Percentiles rank a stretch among this genome's conserved stretches.
phyloP scores from a whole-genome alignment of 2,113 vertebrate species.

The Euleptes europaea region DNA sequence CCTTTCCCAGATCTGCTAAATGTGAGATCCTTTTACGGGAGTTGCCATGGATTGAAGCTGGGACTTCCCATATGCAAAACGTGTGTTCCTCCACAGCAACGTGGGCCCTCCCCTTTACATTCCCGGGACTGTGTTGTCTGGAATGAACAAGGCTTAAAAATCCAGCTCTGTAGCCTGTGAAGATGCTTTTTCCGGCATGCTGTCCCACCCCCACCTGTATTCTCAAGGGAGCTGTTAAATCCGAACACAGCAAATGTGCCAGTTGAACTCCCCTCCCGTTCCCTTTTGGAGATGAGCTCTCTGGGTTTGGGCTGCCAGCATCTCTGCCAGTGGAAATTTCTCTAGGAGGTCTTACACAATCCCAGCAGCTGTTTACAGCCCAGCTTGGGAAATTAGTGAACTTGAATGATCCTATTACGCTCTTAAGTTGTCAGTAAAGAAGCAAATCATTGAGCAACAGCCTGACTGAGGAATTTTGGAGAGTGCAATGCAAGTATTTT shows the following conservation, averaged over 20 bases:
- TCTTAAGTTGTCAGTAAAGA: constrained; percentile 66
- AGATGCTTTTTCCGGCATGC: background rate
- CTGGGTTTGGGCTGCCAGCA: constrained; percentile 40
- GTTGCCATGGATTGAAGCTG: background rate
- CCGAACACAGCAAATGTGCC: constrained; percentile 38
- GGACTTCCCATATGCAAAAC: background rate
- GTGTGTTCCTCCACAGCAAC: no score
- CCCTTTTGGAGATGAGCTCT: constrained; percentile 33
- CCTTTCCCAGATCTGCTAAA: background rate
- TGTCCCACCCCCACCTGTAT: background rate
- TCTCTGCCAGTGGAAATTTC: constrained; percentile 74
- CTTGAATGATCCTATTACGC: constrained; percentile 73
- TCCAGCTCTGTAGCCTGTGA: background rate
- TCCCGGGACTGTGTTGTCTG: background rate
- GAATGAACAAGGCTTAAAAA: background rate
- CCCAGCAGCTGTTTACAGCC: constrained; percentile 78
- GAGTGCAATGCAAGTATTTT: constrained; percentile 32
- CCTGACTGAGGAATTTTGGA: constrained; percentile 56
- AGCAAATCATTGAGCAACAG: constrained; percentile 67
- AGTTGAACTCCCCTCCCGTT: constrained; percentile 26
- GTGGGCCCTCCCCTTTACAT: background rate
- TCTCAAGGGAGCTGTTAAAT: constrained; percentile 29
- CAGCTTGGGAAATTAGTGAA: constrained; percentile 78
- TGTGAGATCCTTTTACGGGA: background rate
- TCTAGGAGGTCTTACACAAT: constrained; percentile 73